A percentile compares a stretch with the other conserved stretches of the same genome.
Conservation (phyloP, 1,140 invertebrate species). For the Apolygus lucorum region DNA sequence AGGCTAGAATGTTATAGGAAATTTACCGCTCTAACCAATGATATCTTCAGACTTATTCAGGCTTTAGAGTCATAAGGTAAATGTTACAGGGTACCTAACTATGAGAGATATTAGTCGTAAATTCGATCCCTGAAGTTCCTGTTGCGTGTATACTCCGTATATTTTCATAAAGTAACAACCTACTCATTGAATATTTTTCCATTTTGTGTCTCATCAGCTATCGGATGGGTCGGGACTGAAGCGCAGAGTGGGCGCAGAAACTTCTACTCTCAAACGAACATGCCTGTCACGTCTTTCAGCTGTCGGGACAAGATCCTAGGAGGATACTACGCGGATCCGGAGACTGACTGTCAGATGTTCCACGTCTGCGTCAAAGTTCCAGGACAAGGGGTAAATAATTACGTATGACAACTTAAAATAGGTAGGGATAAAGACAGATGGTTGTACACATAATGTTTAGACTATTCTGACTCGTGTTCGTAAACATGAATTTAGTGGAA, state of each 20-base stretch:
- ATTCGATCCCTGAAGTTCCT: not conserved
- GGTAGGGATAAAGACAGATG: too few species aligned
- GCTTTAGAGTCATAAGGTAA: not conserved
- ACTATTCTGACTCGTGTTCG: too few species aligned
- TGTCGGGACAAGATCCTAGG: constrained; percentile 81
- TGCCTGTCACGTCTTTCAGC: constrained; percentile 76
- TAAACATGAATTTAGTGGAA: too few species aligned
- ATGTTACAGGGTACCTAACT: too few species aligned
- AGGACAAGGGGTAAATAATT: constrained; percentile 58
- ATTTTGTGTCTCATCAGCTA: not conserved
- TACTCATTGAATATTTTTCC: not conserved
- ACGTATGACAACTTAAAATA: too few species aligned
- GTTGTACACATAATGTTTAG: too few species aligned
- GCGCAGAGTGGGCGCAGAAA: constrained; percentile 39
- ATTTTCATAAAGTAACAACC: not conserved
- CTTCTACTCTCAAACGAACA: constrained; percentile 64
- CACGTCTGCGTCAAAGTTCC: constrained; percentile 79
- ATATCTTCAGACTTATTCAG: not conserved
- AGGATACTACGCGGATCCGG: constrained; percentile 83
- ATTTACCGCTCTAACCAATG: not conserved
- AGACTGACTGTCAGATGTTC: constrained; percentile 86
- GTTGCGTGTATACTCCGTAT: not conserved
- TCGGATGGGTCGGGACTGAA: not conserved
- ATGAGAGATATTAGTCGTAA: too few species aligned
- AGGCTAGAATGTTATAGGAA: too few species aligned